phyloP scores from a whole-genome alignment of 2,113 vertebrate species.

The Boleophthalmus pectinirostris region DNA sequence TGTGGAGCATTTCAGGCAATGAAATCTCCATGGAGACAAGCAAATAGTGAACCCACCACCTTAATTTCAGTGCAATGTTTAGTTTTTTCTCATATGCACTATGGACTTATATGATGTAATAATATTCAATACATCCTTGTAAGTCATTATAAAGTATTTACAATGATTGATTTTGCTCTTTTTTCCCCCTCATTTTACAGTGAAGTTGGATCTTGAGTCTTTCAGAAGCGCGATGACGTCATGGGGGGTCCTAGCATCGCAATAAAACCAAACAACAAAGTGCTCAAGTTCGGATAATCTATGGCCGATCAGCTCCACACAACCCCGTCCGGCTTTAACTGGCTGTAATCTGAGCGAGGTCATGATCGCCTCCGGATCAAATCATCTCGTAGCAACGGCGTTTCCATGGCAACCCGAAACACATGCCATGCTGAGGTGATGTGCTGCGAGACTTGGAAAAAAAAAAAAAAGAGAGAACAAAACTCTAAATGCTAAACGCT shows the following conservation, averaged over 20 bases:
- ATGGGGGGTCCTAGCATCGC: too few relatives aligned
- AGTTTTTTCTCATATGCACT: too few relatives aligned
- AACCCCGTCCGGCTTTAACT: conserved; percentile 25
- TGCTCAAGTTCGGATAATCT: background rate
- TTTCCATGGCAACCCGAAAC: conserved; percentile 73
- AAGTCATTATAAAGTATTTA: too few relatives aligned
- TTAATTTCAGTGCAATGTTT: too few relatives aligned
- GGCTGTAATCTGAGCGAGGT: conserved; percentile 51
- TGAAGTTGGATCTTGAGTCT: background rate
- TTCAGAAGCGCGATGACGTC: background rate
- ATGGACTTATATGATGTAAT: too few relatives aligned
- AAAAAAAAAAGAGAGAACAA: conserved; percentile 24
- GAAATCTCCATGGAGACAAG: too few relatives aligned
- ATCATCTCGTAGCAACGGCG: conserved; percentile 79
- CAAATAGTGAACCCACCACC: too few relatives aligned
- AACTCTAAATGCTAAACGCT: background rate
- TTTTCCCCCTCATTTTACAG: background rate
- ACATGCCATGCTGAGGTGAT: conserved; percentile 72
- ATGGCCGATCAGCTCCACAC: background rate
- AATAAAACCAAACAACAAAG: background rate
- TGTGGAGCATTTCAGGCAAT: too few relatives aligned
- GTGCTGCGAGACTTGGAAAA: conserved; percentile 51
- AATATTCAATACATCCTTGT: too few relatives aligned
- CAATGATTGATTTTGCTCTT: background rate
- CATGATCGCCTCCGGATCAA: conserved; percentile 73